phyloP scores from a whole-genome alignment of 2,113 vertebrate genomes.

The Ploceus nigricollis region DNA sequence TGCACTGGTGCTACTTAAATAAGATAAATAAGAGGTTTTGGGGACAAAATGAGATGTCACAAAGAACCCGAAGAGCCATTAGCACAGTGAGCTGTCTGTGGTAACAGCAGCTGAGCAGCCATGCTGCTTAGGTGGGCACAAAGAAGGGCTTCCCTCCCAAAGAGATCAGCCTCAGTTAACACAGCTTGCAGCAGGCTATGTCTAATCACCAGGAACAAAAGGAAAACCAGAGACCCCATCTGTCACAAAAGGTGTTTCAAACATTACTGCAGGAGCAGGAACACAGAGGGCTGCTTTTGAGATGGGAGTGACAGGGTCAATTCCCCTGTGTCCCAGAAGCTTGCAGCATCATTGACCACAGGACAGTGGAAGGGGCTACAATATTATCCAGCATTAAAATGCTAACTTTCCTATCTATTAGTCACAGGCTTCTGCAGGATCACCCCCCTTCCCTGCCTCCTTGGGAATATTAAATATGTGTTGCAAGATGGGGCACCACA shows the following conservation, averaged over 20 bases:
- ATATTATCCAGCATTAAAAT: background rate
- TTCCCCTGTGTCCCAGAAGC: background rate
- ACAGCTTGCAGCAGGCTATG: background rate
- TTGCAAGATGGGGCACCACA: background rate
- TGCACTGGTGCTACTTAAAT: background rate
- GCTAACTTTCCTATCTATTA: background rate
- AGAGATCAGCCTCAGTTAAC: background rate
- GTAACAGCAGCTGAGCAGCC: background rate
- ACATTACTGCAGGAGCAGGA: background rate
- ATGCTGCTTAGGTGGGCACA: background rate
- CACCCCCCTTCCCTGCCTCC: background rate
- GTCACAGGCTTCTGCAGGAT: background rate
- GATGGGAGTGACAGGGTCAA: background rate
- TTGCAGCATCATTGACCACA: background rate
- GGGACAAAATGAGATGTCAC: background rate
- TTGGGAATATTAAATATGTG: background rate
- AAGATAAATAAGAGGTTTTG: background rate
- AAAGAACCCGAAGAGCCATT: background rate
- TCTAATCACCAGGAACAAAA: background rate
- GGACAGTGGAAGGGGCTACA: background rate
- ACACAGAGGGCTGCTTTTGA: background rate
- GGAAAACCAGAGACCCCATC: background rate
- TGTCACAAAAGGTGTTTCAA: background rate
- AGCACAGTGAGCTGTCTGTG: background rate
- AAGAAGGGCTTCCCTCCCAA: background rate